Evolutionary conservation across 2,113 vertebrate genomes (phyloP).

Genomic region (Rostratula benghalensis): DNA sequence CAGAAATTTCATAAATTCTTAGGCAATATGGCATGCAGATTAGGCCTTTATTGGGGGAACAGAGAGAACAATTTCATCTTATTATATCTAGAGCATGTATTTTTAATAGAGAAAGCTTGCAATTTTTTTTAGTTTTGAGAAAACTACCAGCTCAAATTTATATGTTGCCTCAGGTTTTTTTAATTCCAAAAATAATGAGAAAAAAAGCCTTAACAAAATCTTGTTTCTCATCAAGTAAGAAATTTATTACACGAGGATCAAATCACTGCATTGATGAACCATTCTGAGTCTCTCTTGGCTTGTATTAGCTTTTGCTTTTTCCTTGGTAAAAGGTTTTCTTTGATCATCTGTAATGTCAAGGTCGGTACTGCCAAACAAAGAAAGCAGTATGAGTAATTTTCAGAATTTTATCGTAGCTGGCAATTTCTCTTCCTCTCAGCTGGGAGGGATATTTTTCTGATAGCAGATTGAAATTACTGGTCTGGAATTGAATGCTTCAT

Average conservation of each 20-base stretch:
- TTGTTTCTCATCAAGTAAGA: neutral
- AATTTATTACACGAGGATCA: neutral
- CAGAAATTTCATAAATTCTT: neutral
- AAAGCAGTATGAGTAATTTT: neutral
- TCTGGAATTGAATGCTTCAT: neutral
- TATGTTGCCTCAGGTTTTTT: neutral
- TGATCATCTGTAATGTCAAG: neutral
- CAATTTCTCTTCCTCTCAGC: neutral
- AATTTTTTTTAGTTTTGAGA: conserved; percentile 23
- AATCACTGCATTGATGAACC: neutral
- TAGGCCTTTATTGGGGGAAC: neutral
- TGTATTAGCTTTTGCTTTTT: neutral
- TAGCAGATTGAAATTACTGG: neutral
- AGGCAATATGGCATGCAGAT: neutral
- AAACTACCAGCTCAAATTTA: neutral
- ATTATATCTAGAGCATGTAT: neutral
- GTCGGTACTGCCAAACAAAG: neutral
- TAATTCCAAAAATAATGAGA: neutral
- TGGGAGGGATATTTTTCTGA: neutral
- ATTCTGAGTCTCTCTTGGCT: neutral
- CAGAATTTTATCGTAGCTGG: neutral
- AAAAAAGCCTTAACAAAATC: neutral
- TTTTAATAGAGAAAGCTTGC: neutral
- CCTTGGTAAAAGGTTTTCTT: neutral
- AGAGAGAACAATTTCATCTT: neutral